Conservation (phyloP, 2,797 vertebrate genomes). For the Salarias fasciatus region DNA sequence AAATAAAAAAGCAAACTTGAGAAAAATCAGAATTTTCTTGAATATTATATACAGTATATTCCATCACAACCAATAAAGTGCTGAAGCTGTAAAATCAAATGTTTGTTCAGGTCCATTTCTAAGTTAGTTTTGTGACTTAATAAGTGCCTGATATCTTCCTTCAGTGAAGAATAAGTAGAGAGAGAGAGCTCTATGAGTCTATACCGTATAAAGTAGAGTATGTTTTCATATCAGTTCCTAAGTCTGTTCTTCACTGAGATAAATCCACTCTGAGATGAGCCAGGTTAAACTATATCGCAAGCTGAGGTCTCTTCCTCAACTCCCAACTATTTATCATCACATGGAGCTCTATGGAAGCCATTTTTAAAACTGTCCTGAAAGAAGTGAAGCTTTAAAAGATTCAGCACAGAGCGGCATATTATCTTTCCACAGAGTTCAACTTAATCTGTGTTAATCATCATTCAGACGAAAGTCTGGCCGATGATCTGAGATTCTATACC, state of each 20-base stretch:
- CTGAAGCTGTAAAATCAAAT: no score
- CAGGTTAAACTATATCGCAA: slow-evolving; percentile 10
- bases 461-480: slow-evolving; percentile 10
- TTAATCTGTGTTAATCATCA: slow-evolving; percentile 35
- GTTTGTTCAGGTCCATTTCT: no score
- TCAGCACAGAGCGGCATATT: slow-evolving; percentile 34
- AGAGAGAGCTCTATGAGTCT: no score
- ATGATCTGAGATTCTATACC: not conserved
- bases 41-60: no score
- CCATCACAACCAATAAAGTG: no score
- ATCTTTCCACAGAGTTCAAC: slow-evolving; percentile 19
- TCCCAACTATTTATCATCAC: slow-evolving; percentile 27
- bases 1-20: no score
- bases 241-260: not conserved
- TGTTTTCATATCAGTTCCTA: no score
- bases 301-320: slow-evolving; percentile 21
- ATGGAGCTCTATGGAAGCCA: not conserved
- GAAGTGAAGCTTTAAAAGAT: slow-evolving; percentile 7
- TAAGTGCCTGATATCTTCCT: no score
- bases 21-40: no score
- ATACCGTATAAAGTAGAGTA: no score
- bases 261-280: not conserved
- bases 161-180: no score
- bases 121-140: no score
- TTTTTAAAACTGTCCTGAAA: slow-evolving; percentile 8